Conservation (phyloP, 2,113 vertebrate species). For the Neomonachus schauinslandi region DNA sequence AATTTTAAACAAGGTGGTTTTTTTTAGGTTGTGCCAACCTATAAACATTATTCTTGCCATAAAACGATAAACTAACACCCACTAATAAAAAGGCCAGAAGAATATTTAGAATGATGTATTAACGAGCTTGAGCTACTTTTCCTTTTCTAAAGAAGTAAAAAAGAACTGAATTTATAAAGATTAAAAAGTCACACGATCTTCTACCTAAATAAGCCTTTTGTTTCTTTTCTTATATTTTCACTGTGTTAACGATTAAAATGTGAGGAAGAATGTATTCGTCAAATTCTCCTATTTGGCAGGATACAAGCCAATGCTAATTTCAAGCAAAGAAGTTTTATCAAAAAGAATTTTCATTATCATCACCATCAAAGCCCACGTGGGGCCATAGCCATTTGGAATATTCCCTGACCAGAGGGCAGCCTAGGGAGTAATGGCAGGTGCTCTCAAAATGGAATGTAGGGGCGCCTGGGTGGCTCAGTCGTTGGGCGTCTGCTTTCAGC, state of each 20-base stretch:
- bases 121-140: conserved; percentile 56
- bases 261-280: not conserved
- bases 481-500: no score
- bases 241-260: not conserved
- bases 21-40: conserved; percentile 54
- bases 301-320: not conserved
- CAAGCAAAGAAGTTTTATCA: not conserved
- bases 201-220: not conserved
- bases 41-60: conserved; percentile 66
- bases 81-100: conserved; percentile 64
- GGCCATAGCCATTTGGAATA: not conserved
- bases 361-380: not conserved
- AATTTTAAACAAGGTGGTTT: conserved; percentile 65
- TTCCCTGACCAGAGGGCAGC: not conserved
- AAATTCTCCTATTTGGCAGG: not conserved
- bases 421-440: not conserved
- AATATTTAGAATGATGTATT: conserved; percentile 51
- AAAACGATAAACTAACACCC: conserved; percentile 51
- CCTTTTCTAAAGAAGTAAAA: conserved; percentile 50
- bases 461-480: no score
- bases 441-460: not conserved
- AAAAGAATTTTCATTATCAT: not conserved
- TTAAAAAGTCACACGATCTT: not conserved
- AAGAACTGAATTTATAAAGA: conserved; percentile 41
- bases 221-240: conserved; percentile 1